Evolutionary conservation across 37 sponge, comb jelly and placozoan species (phyloP), one percentile per base, ranked within the genome.

Genomic region (Cliona cf. orientalis): DNA sequence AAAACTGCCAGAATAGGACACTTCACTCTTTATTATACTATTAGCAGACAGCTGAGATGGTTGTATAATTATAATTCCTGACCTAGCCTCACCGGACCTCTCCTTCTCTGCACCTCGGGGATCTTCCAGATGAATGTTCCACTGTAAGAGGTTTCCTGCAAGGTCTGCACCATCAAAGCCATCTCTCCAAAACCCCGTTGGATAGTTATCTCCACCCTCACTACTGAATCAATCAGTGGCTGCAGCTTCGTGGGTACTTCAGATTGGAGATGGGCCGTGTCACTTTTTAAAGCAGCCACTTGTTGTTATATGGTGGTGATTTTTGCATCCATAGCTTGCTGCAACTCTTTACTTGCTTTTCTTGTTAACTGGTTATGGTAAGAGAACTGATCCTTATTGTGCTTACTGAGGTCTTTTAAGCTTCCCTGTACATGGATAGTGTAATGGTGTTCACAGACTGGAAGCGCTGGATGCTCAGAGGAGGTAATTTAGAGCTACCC

Each of bases 111-210:
- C n/a, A 94, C 57, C 33, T 94, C 91, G 0, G 95, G 84, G 34
- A 94, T 84, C 75, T 91, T 94, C 95, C 95, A 94, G n/a, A 89
- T 75, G 38, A 79, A 91, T 2, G 70, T 67, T 23, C 91, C 91
- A 72, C 49, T 78, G 78, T 87, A 90, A 46, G 86, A 84, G 41
- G 91, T 84, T 1, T 87, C 89, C 56, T 94, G 91, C 4, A 91
- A 81, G 12, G 91, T 82, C 68, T 89, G 91, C 2, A 94, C 70
- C 29, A 80, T 29, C 40, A 94, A 44, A 25, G 83, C 70, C 63
- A 89, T 39, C 39, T 94, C 94, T 26, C 53, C 37, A 60, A 70
- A 80, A 32, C 80, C 79, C 21, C 82, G 84, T 34, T 94, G 90
- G 1, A 87, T 55, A 5, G 67, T 31, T 29, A 63, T 37, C 71